phyloP scores from a whole-genome alignment of 2,888 invertebrate genomes.

The Parnassius glacialis region DNA sequence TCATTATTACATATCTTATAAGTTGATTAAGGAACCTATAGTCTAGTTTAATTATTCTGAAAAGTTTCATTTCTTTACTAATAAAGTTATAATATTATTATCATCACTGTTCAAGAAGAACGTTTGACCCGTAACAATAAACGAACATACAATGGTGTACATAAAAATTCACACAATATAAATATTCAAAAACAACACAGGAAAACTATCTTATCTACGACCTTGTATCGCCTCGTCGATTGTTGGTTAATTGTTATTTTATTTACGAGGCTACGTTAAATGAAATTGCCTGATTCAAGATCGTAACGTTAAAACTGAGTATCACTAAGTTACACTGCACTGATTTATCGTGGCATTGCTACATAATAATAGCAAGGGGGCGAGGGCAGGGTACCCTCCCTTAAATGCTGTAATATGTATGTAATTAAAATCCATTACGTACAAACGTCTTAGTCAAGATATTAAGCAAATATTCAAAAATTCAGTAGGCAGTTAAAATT shows the following conservation, averaged over 20 bases:
- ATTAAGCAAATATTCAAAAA: too few relatives aligned
- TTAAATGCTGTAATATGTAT: too few relatives aligned
- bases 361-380: not conserved
- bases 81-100: too few relatives aligned
- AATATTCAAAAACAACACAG: conserved; percentile 22
- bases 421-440: too few relatives aligned
- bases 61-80: too few relatives aligned
- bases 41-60: too few relatives aligned
- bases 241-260: conserved; percentile 24
- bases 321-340: not conserved
- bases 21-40: too few relatives aligned
- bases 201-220: conserved; percentile 23
- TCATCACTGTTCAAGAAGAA: too few relatives aligned
- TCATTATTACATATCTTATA: too few relatives aligned
- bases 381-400: too few relatives aligned
- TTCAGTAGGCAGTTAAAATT: too few relatives aligned
- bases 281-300: conserved; percentile 15
- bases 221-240: conserved; percentile 21
- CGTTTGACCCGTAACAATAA: not conserved
- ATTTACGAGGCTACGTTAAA: conserved; percentile 19
- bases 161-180: conserved; percentile 25
- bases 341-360: not conserved
- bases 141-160: conserved; percentile 18
- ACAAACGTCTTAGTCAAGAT: too few relatives aligned
- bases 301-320: not conserved